A percentile compares a stretch with the other conserved stretches of the same genome.
These are phyloP conservation scores for Hypomesus transpacificus DNA, from an alignment of 2,113 vertebrate genomes.

Conservation along the genomic window DNA sequence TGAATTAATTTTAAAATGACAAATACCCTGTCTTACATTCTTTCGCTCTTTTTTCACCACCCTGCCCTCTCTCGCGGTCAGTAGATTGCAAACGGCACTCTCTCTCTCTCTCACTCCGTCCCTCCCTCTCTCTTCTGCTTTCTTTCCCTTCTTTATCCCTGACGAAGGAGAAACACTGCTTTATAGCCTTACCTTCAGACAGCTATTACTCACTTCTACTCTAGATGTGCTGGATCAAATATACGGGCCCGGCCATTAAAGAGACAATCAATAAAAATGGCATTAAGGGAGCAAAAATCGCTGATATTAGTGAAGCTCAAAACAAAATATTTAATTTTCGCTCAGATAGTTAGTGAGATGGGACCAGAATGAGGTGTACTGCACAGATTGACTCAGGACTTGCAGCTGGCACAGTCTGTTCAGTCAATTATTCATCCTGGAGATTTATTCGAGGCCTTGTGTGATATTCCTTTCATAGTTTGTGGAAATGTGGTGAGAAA, in stretches of 20 bases:
- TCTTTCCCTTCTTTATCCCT: constrained; percentile 42
- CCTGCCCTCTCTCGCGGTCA: constrained; percentile 34
- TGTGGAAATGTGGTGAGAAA: constrained; percentile 78
- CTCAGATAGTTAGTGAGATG: constrained; percentile 85
- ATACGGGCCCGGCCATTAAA: constrained; percentile 93
- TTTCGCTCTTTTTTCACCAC: constrained; percentile 34
- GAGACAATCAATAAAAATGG: constrained; percentile 95
- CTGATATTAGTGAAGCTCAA: constrained; percentile 97
- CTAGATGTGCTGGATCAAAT: constrained; percentile 97
- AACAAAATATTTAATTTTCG: constrained; percentile 98
- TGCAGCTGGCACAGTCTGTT: constrained; percentile 53
- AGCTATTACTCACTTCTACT: constrained; percentile 97
- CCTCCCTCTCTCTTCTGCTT: constrained; percentile 16
- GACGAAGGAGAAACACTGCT: constrained; percentile 66
- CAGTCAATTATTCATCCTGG: constrained; percentile 86
- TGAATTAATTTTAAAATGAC: too few species aligned
- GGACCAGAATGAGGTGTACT: constrained; percentile 65
- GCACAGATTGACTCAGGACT: neutral
- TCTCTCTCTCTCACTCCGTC: neutral
- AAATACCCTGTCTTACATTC: constrained; percentile 63
- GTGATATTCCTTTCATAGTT: constrained; percentile 80
- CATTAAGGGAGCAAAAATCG: constrained; percentile 96
- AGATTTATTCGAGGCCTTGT: constrained; percentile 82
- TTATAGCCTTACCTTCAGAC: constrained; percentile 90
- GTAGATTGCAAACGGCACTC: constrained; percentile 79